Percentiles rank a stretch among this genome's conserved stretches.
phyloP scores from a whole-genome alignment of 2,113 vertebrate species.

The Procavia capensis region DNA sequence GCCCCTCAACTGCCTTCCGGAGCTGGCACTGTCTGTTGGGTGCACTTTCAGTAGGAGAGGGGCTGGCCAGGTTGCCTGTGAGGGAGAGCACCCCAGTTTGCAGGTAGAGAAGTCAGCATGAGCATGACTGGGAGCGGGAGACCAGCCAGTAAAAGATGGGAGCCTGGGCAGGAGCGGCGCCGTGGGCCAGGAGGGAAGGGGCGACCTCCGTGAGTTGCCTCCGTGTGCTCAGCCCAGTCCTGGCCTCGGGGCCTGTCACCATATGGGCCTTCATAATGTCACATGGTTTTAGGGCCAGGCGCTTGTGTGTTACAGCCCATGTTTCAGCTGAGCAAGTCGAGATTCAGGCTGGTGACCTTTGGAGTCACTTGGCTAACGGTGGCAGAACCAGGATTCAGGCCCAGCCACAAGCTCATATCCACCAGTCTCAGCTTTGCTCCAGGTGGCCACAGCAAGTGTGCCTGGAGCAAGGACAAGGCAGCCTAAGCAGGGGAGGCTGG shows the following conservation, averaged over 20 bases:
- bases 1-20: neutral
- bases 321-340: neutral
- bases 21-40: too few species aligned
- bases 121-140: too few species aligned
- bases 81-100: neutral
- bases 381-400: too few species aligned
- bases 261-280: accelerated
- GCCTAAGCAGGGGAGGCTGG: neutral
- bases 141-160: neutral
- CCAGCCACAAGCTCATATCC: neutral
- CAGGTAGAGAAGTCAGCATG: neutral
- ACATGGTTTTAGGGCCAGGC: neutral
- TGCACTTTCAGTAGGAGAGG: neutral
- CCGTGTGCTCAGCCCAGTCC: neutral
- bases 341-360: neutral
- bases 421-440: too few species aligned
- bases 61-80: neutral
- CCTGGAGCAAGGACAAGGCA: neutral
- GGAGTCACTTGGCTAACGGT: neutral
- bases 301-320: neutral
- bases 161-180: neutral
- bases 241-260: neutral
- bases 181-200: too few species aligned
- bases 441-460: neutral
- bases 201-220: neutral